Conservation (phyloP, 2,888 invertebrate species). For the Philaethria dido region DNA sequence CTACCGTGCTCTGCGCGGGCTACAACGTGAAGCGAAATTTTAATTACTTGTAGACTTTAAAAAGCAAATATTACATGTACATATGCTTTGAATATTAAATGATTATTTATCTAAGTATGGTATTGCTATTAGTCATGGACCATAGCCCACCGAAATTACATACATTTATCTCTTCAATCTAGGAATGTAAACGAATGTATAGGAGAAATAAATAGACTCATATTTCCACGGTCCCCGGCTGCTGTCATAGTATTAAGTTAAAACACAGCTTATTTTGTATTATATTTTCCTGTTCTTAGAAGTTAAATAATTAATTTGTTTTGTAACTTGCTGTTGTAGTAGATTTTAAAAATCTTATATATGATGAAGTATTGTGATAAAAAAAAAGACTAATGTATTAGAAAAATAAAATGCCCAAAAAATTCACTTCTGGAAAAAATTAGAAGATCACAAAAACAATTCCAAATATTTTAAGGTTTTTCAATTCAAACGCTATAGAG, state of each 20-base stretch:
- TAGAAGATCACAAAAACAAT: no score
- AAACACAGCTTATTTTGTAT: conserved; percentile 18
- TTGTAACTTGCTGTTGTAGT: neutral
- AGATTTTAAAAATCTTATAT: neutral
- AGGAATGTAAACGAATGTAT: conserved; percentile 8
- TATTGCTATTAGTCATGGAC: neutral
- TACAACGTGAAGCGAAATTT: no score
- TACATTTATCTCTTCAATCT: conserved; percentile 4
- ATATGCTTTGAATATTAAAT: neutral
- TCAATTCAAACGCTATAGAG: no score
- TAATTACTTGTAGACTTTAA: no score
- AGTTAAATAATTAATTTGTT: conserved; percentile 1
- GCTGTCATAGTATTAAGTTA: conserved; percentile 9
- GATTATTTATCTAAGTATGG: neutral
- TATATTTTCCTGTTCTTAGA: conserved; percentile 17
- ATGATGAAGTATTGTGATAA: no score
- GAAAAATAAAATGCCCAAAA: no score
- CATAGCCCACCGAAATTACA: neutral
- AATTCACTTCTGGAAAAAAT: no score
- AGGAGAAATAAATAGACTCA: conserved; percentile 17
- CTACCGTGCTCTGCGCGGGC: no score
- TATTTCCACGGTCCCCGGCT: conserved; percentile 6
- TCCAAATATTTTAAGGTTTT: no score
- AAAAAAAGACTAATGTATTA: no score
- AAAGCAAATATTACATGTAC: no score